Percentiles rank a stretch among this genome's conserved stretches.
phyloP scores from a whole-genome alignment of 2,888 invertebrate species.

The Hemicrepidius hirtus region DNA sequence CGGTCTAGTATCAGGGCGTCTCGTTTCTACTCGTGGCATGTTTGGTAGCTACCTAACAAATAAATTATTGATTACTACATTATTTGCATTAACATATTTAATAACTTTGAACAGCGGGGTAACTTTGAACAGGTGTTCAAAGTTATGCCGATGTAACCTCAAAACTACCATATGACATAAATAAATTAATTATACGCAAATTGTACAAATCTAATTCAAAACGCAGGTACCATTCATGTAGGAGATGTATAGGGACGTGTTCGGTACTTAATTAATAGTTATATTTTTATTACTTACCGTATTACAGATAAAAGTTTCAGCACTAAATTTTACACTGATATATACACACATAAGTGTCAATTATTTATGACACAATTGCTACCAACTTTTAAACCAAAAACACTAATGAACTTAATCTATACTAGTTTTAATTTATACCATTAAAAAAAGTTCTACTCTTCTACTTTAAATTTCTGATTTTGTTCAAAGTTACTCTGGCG shows the following conservation, averaged over 20 bases:
- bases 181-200: neutral
- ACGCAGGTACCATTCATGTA: neutral
- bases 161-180: neutral
- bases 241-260: neutral
- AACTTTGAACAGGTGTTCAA: neutral
- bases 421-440: no score
- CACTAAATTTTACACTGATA: neutral
- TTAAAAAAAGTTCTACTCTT: no score
- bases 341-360: no score
- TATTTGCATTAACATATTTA: neutral
- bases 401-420: no score
- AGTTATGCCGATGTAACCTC: neutral
- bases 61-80: neutral
- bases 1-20: neutral
- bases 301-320: neutral
- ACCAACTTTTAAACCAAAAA: no score
- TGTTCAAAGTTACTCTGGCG: no score
- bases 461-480: no score
- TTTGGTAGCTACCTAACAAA: neutral
- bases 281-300: neutral
- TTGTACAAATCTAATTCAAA: neutral
- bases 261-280: neutral
- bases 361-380: no score
- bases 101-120: no score
- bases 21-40: neutral